Evolutionary conservation across 2,797 vertebrate genomes (phyloP).

Genomic region (Peromyscus melanophrys): DNA sequence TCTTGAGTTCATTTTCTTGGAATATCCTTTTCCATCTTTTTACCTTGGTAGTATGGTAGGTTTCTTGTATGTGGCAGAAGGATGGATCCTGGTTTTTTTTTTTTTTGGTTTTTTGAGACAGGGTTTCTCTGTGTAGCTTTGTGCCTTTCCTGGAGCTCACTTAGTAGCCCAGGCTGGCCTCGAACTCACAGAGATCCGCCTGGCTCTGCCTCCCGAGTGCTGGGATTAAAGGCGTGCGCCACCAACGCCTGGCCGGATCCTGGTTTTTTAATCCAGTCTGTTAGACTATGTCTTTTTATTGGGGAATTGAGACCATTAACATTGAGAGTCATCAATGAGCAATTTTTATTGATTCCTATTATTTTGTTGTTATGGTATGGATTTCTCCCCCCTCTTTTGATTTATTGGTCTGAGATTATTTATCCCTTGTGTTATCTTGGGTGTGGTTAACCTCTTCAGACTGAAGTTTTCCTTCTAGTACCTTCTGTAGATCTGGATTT

Average conservation of each 20-base stretch:
- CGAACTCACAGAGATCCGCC: no score
- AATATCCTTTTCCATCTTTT: no score
- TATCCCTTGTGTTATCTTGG: background rate
- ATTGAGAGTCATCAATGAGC: background rate
- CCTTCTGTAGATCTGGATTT: background rate
- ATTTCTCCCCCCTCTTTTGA: background rate
- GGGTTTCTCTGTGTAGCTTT: no score
- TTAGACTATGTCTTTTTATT: background rate
- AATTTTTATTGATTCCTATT: background rate
- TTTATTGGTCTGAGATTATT: background rate
- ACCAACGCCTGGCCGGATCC: no score
- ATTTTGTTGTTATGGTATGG: background rate
- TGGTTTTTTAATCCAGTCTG: background rate
- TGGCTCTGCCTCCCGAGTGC: no score
- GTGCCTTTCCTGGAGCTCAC: no score
- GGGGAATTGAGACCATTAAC: background rate
- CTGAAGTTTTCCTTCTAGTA: background rate
- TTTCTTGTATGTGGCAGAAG: background rate
- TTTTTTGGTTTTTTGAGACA: no score
- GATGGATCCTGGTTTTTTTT: background rate
- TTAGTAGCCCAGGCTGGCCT: no score
- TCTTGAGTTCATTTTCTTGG: background rate
- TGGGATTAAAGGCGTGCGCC: no score
- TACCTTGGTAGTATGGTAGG: background rate
- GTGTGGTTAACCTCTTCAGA: background rate